phyloP scores from a whole-genome alignment of 2,888 invertebrate species.

The Chrysolina americana region DNA sequence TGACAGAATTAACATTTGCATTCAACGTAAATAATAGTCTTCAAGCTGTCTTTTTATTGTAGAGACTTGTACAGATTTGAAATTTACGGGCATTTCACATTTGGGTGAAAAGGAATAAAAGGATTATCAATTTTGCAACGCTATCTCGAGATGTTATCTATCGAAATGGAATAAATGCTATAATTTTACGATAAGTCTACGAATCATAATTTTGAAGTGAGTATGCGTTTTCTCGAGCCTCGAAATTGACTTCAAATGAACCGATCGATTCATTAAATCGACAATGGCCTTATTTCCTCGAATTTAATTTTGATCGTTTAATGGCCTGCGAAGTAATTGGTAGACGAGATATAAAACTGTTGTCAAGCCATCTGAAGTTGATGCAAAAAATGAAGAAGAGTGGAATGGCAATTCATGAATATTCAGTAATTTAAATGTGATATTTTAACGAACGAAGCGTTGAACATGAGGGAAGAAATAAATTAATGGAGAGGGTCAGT shows the following conservation, averaged over 20 bases:
- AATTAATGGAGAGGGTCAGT: background rate
- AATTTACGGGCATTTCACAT: too few species aligned
- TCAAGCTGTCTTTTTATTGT: too few species aligned
- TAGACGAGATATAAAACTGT: conserved; percentile 16
- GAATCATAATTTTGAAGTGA: background rate
- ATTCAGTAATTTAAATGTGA: background rate
- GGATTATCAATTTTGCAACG: too few species aligned
- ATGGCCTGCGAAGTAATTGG: conserved; percentile 14
- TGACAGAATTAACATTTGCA: too few species aligned
- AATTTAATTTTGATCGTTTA: conserved; percentile 18
- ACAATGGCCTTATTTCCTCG: background rate
- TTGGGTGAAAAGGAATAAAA: too few species aligned
- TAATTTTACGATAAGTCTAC: background rate
- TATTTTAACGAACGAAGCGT: background rate
- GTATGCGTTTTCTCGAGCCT: background rate
- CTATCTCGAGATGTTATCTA: too few species aligned
- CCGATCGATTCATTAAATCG: background rate
- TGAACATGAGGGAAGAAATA: background rate
- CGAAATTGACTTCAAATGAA: background rate
- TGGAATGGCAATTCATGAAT: conserved; percentile 15
- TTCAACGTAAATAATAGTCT: too few species aligned
- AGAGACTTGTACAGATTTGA: too few species aligned
- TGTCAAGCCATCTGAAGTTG: conserved; percentile 14
- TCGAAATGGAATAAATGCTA: background rate
- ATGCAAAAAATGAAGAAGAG: background rate